Conservation (phyloP, 2,113 vertebrate genomes). For the Centropristis striata region DNA sequence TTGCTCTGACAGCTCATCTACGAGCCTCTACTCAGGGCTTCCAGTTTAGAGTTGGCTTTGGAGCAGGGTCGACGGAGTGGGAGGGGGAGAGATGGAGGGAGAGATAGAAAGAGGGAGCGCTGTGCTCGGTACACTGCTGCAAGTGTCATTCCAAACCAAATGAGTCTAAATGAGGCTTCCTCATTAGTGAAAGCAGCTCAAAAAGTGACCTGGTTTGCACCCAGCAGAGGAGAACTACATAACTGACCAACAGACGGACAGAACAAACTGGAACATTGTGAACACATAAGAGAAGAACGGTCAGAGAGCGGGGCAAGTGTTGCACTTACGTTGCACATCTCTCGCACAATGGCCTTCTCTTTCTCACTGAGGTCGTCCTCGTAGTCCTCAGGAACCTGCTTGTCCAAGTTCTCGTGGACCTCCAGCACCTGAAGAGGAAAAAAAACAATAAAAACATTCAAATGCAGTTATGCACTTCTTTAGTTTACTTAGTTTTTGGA, state of each 20-base stretch:
- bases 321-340: slow-evolving; percentile 95
- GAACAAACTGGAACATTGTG: slow-evolving; percentile 14
- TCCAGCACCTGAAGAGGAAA: slow-evolving; percentile 93
- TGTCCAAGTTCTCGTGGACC: slow-evolving; percentile 96
- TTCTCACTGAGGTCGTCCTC: slow-evolving; percentile 96
- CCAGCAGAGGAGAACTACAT: background rate
- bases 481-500: background rate
- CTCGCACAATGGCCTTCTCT: slow-evolving; percentile 95
- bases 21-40: slow-evolving; percentile 57
- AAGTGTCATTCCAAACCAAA: slow-evolving; percentile 51
- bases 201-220: slow-evolving; percentile 58
- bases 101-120: background rate
- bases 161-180: slow-evolving; percentile 44
- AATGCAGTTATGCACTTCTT: background rate
- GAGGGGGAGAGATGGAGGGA: background rate
- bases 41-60: slow-evolving; percentile 41
- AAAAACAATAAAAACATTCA: too few species aligned
- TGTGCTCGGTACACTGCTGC: slow-evolving; percentile 32
- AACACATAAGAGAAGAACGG: background rate
- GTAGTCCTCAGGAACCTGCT: slow-evolving; percentile 91
- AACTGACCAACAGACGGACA: background rate
- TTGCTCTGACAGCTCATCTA: slow-evolving; percentile 75
- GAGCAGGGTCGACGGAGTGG: background rate
- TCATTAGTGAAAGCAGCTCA: slow-evolving; percentile 70
- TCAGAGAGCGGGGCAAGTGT: background rate